Evolutionary conservation across 2,113 vertebrate species (phyloP).

Genomic region (Oceanites oceanicus): DNA sequence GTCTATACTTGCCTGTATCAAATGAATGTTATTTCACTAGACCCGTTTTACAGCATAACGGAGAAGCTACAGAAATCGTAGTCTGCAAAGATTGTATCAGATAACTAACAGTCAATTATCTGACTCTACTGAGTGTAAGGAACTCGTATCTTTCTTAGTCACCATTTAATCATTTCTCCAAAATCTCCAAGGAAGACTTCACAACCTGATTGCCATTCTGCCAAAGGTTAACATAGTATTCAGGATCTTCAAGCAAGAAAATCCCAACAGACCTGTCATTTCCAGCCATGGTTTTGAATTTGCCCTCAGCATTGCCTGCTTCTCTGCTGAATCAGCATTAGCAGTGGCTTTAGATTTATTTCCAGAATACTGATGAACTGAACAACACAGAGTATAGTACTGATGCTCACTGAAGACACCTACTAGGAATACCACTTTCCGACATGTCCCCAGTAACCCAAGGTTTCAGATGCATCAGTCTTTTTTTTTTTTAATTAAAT

Average conservation of each 20-base stretch:
- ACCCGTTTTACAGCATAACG: fast-evolving
- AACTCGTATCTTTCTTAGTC: neutral
- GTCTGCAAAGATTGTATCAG: neutral
- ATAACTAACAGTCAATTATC: neutral
- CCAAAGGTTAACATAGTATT: neutral
- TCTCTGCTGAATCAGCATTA: neutral
- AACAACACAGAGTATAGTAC: neutral
- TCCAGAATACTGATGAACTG: neutral
- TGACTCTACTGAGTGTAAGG: neutral
- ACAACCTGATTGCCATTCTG: neutral
- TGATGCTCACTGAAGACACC: neutral
- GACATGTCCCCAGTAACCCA: neutral
- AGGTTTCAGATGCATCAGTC: neutral
- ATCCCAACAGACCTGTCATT: neutral
- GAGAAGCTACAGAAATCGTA: neutral
- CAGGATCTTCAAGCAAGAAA: neutral
- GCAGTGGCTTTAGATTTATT: neutral
- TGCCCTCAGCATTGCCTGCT: neutral
- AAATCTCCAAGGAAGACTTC: neutral
- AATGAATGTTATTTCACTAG: neutral
- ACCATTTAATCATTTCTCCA: neutral
- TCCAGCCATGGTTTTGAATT: neutral
- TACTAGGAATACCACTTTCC: neutral
- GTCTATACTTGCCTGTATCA: neutral
- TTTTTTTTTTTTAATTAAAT: slow-evolving; percentile 17